phyloP scores from a whole-genome alignment of 2,113 vertebrate genomes.

The Fregata magnificens region DNA sequence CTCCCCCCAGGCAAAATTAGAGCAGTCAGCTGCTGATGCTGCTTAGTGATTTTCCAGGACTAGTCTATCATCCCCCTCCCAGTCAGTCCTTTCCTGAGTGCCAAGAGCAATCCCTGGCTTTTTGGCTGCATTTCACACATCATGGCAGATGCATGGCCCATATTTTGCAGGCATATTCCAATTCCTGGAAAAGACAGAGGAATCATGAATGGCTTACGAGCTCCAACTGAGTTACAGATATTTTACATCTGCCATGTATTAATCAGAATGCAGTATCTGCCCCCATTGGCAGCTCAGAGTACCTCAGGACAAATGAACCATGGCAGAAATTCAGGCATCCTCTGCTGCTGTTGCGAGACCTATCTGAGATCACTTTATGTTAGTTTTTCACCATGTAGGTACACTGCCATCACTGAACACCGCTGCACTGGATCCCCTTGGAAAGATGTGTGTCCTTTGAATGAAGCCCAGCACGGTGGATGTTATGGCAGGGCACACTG shows the following conservation, averaged over 20 bases:
- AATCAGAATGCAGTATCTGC: neutral
- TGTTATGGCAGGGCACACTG: neutral
- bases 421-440: neutral
- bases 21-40: neutral
- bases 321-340: neutral
- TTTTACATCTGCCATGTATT: neutral
- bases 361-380: neutral
- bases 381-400: neutral
- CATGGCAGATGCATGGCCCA: neutral
- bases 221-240: neutral
- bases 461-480: rapidly evolving
- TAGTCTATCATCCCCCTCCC: too few species aligned
- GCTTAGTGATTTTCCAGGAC: neutral
- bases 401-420: neutral
- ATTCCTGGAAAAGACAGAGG: neutral
- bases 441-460: neutral
- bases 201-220: neutral
- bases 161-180: neutral
- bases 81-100: too few species aligned
- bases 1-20: neutral
- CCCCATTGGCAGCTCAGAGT: neutral
- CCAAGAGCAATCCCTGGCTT: neutral
- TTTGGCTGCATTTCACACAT: neutral
- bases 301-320: neutral
- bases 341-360: neutral